Percentiles rank a stretch among this genome's conserved stretches.
Conservation (phyloP, 2,888 invertebrate genomes). For the Salticus scenicus region DNA sequence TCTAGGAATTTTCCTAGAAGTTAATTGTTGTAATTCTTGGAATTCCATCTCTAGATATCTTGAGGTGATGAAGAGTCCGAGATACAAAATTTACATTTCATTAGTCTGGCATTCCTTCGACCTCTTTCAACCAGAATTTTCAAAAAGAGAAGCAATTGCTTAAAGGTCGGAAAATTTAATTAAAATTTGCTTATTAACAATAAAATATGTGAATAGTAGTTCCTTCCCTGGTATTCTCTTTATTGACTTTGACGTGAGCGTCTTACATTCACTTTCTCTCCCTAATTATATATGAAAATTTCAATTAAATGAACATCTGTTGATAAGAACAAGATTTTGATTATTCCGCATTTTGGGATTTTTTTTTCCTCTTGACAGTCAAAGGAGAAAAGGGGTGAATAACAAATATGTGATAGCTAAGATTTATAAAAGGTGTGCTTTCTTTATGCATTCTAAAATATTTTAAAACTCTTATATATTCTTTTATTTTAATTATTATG, state of each 20-base stretch:
- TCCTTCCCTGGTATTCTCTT: slow-evolving; percentile 26
- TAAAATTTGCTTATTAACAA: slow-evolving; percentile 67
- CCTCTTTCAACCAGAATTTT: slow-evolving; percentile 16
- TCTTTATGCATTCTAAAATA: background rate
- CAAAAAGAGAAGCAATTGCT: slow-evolving; percentile 42
- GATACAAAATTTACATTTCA: slow-evolving; percentile 57
- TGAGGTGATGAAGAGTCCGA: slow-evolving; percentile 28
- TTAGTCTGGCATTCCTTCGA: slow-evolving; percentile 46
- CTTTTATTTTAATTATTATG: background rate
- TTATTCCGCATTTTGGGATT: slow-evolving; percentile 10
- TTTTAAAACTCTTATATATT: background rate
- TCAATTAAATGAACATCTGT: slow-evolving; percentile 44
- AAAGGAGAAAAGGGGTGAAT: background rate
- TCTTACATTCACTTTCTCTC: slow-evolving; percentile 34
- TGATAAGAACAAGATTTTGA: slow-evolving; percentile 22
- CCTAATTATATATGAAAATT: slow-evolving; percentile 52
- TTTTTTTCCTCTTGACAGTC: background rate
- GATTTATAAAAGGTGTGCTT: background rate
- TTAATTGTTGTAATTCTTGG: slow-evolving; percentile 51
- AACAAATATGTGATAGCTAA: background rate
- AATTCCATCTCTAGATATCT: slow-evolving; percentile 33
- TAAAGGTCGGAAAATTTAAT: slow-evolving; percentile 59
- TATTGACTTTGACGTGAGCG: slow-evolving; percentile 29
- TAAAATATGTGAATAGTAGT: slow-evolving; percentile 26
- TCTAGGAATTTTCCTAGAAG: slow-evolving; percentile 20